These are phyloP conservation scores for Poeciliopsis paucimaculata DNA, from an alignment of 2,797 vertebrate species.

Conservation along the genomic window DNA sequence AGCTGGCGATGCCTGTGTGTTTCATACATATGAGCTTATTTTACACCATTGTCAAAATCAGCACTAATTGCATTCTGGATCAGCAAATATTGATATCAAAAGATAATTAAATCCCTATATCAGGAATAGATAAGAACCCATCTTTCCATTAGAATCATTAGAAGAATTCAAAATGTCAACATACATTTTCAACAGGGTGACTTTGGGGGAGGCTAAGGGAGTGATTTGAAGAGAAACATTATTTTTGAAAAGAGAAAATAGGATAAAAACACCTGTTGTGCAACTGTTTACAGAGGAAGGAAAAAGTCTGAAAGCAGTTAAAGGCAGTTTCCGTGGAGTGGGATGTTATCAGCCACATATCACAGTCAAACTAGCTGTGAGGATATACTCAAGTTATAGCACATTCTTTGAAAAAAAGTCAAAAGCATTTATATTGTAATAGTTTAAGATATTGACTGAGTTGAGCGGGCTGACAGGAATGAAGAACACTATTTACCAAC, in stretches of 20 bases:
- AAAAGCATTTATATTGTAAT: slow-evolving; percentile 3
- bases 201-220: slow-evolving; percentile 43
- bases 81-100: neutral
- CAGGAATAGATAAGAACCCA: neutral
- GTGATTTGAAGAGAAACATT: slow-evolving; percentile 55
- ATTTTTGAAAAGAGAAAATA: slow-evolving; percentile 40
- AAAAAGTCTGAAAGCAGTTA: slow-evolving; percentile 63
- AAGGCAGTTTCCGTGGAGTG: slow-evolving; percentile 62
- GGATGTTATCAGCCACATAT: slow-evolving; percentile 57
- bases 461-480: slow-evolving; percentile 13
- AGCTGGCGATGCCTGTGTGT: neutral
- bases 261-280: slow-evolving; percentile 36
- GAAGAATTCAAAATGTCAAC: slow-evolving; percentile 68
- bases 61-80: neutral
- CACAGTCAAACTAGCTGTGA: slow-evolving; percentile 63
- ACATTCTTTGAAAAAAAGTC: neutral
- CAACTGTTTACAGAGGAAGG: slow-evolving; percentile 57
- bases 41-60: neutral
- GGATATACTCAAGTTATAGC: neutral
- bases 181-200: slow-evolving; percentile 46
- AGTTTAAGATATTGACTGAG: slow-evolving; percentile 13
- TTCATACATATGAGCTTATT: neutral
- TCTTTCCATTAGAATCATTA: slow-evolving; percentile 18
- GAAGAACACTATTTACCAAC: slow-evolving; percentile 31
- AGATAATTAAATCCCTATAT: neutral